phyloP scores from a whole-genome alignment of 2,888 invertebrate genomes.

The Helleia helle region DNA sequence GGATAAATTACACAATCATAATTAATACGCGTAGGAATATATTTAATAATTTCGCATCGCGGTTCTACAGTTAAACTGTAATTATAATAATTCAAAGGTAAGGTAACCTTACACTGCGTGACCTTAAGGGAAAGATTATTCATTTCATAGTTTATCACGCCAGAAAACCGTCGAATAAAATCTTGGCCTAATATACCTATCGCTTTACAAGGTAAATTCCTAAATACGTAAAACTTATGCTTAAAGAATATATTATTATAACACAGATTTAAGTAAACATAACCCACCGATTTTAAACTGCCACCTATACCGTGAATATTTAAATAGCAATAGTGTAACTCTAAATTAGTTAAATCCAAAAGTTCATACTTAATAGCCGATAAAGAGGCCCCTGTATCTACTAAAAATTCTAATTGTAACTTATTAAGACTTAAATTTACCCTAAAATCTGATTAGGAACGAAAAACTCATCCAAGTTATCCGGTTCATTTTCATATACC shows the following conservation, averaged over 20 bases:
- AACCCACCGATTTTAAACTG: not conserved
- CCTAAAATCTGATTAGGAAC: constrained; percentile 9
- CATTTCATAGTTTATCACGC: not conserved
- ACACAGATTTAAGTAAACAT: not conserved
- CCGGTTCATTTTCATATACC: not conserved
- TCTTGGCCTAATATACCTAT: constrained; percentile 1
- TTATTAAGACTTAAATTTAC: constrained; percentile 9
- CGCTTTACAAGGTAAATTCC: not conserved
- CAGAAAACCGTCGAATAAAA: not conserved
- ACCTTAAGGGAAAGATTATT: not conserved
- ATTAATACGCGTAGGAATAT: constrained; percentile 1
- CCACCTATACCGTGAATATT: constrained; percentile 12
- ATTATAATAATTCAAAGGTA: not conserved
- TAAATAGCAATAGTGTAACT: constrained; percentile 5
- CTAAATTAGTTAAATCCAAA: not conserved
- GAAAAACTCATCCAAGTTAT: constrained; percentile 8
- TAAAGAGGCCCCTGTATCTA: constrained; percentile 16
- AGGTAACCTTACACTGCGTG: too few species aligned
- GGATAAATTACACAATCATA: not conserved
- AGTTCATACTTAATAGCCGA: constrained; percentile 11
- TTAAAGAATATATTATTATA: not conserved
- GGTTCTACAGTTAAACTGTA: not conserved
- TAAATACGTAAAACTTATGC: constrained; percentile 1
- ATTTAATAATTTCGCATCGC: not conserved
- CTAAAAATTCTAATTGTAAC: constrained; percentile 9